Evolutionary conservation across 2,888 invertebrate genomes (phyloP), one percentile per base, ranked within the genome.

Genomic region (Trachelus stipa): DNA sequence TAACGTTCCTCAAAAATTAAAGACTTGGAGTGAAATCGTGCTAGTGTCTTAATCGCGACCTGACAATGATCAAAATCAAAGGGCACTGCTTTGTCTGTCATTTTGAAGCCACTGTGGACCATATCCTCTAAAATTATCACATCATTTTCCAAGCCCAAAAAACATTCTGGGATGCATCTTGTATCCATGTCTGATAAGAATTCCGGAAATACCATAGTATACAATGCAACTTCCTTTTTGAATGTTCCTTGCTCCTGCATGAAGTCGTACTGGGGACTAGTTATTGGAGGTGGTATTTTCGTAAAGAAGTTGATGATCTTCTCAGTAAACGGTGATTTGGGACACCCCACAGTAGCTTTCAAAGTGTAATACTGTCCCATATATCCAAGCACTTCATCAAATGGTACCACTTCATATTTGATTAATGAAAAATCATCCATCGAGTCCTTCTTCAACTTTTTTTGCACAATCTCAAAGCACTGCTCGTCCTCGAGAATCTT

Each of bases 1-100:
- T 84, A 82, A 11, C 81, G 68, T n/a, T 87, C 86, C 73, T 90
- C 89, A 73, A 85, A 89, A 23, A 89, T 85, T 81, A 95, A 87
- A 0, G 95, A 95, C 37, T 95, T 88, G 0, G 95, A 94, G 84
- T 95, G 95, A 81, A 95, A 93, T 81, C 93, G 94, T 0, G 95
- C 94, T 69, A 95, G 89, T 81, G 94, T 93, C 83, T 92, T 93
- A 82, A 95, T 88, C 3, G 94, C 93, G 3, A 93, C 92, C 80
- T 92, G 92, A 75, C 94, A 94, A 85, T 95, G 95, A 37, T 94
- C 93, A 2, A 94, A 91, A 33, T 93, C 93, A 37, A 95, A 91
- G 0, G 95, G 94, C 79, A 93, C 92, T 73, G 93, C 92, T 23
- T 95, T 92, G 84, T 95, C 94, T 0, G 94, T 93, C 95, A 95